Base-by-base conservation (phyloP, 2,888 invertebrate species). In the Cybosia mesomella region DNA sequence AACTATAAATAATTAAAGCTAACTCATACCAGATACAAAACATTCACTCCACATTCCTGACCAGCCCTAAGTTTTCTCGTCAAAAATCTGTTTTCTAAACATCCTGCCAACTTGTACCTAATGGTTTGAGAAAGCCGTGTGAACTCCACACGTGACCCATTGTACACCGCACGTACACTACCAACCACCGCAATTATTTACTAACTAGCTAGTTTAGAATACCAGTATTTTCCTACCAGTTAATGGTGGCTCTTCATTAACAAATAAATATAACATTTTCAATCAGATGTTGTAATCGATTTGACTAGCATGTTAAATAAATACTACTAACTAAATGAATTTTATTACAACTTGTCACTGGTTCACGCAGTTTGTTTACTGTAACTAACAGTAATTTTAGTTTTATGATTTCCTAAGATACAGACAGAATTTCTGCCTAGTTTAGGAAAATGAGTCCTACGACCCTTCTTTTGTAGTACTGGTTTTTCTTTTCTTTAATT, bases 111-210 rank as follows among this genome's bases (percentile, higher is more conserved):
- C 85, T 83, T 77, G 86, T 89, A 55, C 15, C 58, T 58, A 91
- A 92, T 92, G 88, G 84, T 72, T 87, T 85, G 92, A 87, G 92
- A 93, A 93, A 92, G 91, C 86, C 89, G 88, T 92, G 93, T 87
- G 92, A 93, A 92, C 89, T 81, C 83, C 78, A 76, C 83, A 81
- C 84, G 78, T 83, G 88, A 83, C 83, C 87, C 85, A 91, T 92
- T 92, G 91, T 92, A 83, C 78, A 28, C 81, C 80, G 36, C 88
- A 87, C 88, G 86, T 88, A 86, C 86, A 79, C 54, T 32, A 54
- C 63, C 53, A 39, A 86, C 86, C 82, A 77, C 83, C 75, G 85
- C 89, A 88, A 90, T 91, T 89, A 92, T 92, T 92, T 91, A 89
- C 85, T 73, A 67, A 70, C 65, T 78, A 82, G 77, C 85, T 83